Percentiles rank a stretch among this genome's conserved stretches.
These are phyloP conservation scores for Heterotilapia buettikoferi DNA, from an alignment of 2,113 vertebrate genomes.

Conservation along the genomic window DNA sequence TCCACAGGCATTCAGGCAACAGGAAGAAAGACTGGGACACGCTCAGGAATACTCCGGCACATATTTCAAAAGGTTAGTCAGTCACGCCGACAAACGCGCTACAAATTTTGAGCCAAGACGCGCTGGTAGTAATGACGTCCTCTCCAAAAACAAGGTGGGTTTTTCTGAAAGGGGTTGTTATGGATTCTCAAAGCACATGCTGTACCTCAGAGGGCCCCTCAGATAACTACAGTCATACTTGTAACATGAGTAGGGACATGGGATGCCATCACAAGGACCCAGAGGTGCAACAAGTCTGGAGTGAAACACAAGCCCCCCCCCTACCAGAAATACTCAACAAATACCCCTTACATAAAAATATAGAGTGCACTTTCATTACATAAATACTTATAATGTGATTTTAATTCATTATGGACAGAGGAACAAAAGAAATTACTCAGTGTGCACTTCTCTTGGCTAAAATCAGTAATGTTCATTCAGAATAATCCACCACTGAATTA, in stretches of 20 bases:
- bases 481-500: background rate
- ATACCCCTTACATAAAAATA: background rate
- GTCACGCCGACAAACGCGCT: background rate
- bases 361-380: background rate
- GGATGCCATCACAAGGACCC: conserved; percentile 45
- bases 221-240: conserved; percentile 61
- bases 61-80: conserved; percentile 17
- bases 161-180: conserved; percentile 43
- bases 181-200: conserved; percentile 54
- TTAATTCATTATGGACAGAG: background rate
- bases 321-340: background rate
- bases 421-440: background rate
- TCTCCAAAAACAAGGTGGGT: conserved; percentile 11
- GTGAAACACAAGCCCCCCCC: conserved; percentile 16
- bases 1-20: conserved; percentile 60
- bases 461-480: background rate
- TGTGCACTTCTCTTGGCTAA: background rate
- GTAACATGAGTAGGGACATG: conserved; percentile 68
- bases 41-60: background rate
- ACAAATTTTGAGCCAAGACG: background rate
- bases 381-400: background rate
- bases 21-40: background rate
- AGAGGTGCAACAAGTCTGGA: conserved; percentile 51
- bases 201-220: conserved; percentile 57
- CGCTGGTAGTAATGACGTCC: conserved; percentile 11